Evolutionary conservation across 2,797 vertebrate species (phyloP).

Genomic region (Eulemur rubriventer): DNA sequence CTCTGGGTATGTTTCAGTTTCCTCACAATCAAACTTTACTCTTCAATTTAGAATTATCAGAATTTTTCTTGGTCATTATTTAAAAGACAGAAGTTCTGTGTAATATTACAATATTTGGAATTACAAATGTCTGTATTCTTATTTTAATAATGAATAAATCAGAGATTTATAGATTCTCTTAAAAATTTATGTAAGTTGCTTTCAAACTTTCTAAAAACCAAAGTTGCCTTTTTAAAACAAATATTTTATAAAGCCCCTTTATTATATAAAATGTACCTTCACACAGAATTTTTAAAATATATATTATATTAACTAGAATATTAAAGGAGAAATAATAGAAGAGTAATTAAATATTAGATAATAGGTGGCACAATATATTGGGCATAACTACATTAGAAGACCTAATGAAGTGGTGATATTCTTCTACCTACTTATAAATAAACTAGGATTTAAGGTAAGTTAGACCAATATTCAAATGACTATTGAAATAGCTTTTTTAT

Average conservation of each 20-base stretch:
- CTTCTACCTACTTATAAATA: slow-evolving; percentile 19
- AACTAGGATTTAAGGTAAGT: not conserved
- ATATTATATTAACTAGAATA: not conserved
- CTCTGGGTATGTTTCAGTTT: not conserved
- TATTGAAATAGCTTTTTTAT: not conserved
- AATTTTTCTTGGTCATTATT: not conserved
- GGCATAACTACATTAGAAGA: not conserved
- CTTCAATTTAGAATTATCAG: not conserved
- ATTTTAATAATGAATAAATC: not conserved
- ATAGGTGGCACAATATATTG: not conserved
- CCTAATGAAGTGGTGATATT: not conserved
- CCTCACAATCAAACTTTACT: not conserved
- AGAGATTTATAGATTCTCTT: not conserved
- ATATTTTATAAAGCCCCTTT: not conserved
- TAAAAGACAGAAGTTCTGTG: not conserved
- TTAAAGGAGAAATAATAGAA: not conserved
- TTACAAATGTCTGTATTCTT: slow-evolving; percentile 4
- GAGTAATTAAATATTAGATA: not conserved
- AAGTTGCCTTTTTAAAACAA: slow-evolving; percentile 5
- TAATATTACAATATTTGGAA: not conserved
- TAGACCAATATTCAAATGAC: not conserved
- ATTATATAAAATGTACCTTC: slow-evolving; percentile 2
- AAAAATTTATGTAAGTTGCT: not conserved
- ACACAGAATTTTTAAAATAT: not conserved
- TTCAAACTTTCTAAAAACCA: not conserved